Evolutionary conservation across 2,888 invertebrate species (phyloP).

Genomic region (Drosophila demipolita): DNA sequence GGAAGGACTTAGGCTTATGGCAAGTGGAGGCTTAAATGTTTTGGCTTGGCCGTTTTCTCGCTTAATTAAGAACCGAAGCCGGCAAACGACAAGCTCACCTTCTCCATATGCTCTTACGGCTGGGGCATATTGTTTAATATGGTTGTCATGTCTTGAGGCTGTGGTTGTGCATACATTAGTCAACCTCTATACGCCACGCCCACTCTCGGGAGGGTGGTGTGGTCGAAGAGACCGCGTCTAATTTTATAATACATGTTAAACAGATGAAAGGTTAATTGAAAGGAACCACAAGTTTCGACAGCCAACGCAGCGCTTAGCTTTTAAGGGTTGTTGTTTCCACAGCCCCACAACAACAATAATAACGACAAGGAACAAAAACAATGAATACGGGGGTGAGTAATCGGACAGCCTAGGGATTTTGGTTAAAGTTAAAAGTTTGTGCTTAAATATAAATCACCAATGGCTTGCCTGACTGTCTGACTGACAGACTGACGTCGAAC

Average conservation of each 20-base stretch:
- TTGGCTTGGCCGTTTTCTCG: slow-evolving; percentile 17
- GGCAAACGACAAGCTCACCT: slow-evolving; percentile 31
- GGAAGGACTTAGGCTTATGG: slow-evolving; percentile 16
- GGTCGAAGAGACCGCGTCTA: slow-evolving; percentile 75
- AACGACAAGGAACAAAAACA: slow-evolving; percentile 36
- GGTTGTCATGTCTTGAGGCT: slow-evolving; percentile 78
- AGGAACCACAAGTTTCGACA: slow-evolving; percentile 78
- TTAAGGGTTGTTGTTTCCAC: slow-evolving; percentile 61
- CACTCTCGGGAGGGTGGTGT: slow-evolving; percentile 24
- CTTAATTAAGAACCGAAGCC: slow-evolving; percentile 59
- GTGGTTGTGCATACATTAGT: slow-evolving; percentile 77
- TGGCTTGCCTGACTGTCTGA: slow-evolving; percentile 44
- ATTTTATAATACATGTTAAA: slow-evolving; percentile 80
- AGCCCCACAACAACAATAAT: slow-evolving; percentile 29
- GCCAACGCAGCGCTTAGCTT: slow-evolving; percentile 66
- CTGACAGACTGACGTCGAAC: slow-evolving; percentile 37
- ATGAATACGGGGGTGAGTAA: slow-evolving; percentile 15
- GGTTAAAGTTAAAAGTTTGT: slow-evolving; percentile 79
- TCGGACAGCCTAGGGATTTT: slow-evolving; percentile 58
- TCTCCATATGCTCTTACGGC: slow-evolving; percentile 19
- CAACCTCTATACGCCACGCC: slow-evolving; percentile 39
- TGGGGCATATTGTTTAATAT: slow-evolving; percentile 74
- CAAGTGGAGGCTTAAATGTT: slow-evolving; percentile 4
- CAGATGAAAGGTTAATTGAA: slow-evolving; percentile 80
- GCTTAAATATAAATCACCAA: slow-evolving; percentile 79